Base-by-base conservation (phyloP, 2,888 invertebrate species). In the Pedicia rivosa region DNA sequence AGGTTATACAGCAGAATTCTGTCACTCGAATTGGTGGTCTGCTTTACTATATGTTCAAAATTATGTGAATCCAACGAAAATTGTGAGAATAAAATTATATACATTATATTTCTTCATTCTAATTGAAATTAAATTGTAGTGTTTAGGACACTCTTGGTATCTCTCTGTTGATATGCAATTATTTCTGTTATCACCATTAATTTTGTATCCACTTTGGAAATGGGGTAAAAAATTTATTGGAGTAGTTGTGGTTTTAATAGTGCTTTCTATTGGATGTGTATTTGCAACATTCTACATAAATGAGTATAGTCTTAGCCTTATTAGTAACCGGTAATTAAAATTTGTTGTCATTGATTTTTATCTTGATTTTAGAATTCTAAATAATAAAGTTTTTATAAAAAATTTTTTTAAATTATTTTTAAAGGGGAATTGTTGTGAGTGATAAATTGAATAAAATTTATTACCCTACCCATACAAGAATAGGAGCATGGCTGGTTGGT, bases 161-260 rank as follows among this genome's bases (percentile, higher is more conserved):
- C 46, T 67, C 8, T 56, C 64, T 3, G 59, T 65, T 9, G 66
- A 66, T 40, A 64, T 62, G 52, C 66, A 67, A 45, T 48, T 66
- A 25, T 65, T 57, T 44, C 51, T 60, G 45, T 35, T 65, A 26
- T 59, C 65, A 3, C 65, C 65, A 4, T 35, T 65, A 5, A 48
- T 66, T 15, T 46, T 66, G 19, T 54, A 55, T 34, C 53, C 59
- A 3, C 43, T 65, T 7, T 35, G 35, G 35, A 35, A 35, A 26
- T 35, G 35, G 35, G 26, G 26, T 16, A 12, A 20, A 17, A 3
- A 26, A 6, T 10, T 35, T 10, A 16, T 35, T 8, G 14, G 25
- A 14, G 16, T 16, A 12, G 16, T 35, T 6, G 15, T 16, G 14
- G 12, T 17, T 6, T 17, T 35, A 10, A 26, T 35, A 25, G 15